Conservation (phyloP, 2,888 invertebrate genomes). For the Yponomeuta evonymella region DNA sequence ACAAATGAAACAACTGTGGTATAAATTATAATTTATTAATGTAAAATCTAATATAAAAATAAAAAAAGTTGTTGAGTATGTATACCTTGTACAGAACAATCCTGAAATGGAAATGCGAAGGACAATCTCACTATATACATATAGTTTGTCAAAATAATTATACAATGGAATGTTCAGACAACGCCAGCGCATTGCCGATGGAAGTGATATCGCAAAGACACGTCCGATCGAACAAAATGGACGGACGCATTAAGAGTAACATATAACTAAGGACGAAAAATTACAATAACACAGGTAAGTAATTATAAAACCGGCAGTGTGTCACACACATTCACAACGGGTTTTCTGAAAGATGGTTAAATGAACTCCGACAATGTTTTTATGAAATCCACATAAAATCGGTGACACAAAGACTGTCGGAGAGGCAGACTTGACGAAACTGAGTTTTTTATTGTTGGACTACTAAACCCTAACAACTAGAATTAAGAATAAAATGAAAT, state of each 20-base stretch:
- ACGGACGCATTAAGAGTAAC: background rate
- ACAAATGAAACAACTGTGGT: constrained; percentile 44
- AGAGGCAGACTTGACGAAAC: too few relatives aligned
- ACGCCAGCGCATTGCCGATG: background rate
- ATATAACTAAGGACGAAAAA: constrained; percentile 13
- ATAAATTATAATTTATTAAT: constrained; percentile 70
- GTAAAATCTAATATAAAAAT: constrained; percentile 61
- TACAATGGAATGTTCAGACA: constrained; percentile 11
- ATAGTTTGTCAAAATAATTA: constrained; percentile 13
- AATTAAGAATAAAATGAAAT: constrained; percentile 6
- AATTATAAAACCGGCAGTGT: background rate
- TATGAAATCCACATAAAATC: too few relatives aligned
- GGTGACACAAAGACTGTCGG: too few relatives aligned
- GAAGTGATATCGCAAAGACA: background rate
- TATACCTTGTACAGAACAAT: constrained; percentile 33
- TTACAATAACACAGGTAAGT: background rate
- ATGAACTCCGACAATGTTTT: too few relatives aligned
- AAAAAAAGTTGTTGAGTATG: constrained; percentile 60
- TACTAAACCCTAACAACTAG: background rate
- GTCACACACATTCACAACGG: too few relatives aligned
- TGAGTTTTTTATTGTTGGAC: too few relatives aligned
- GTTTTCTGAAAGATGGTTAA: too few relatives aligned
- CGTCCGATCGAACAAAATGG: background rate
- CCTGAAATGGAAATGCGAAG: constrained; percentile 13
- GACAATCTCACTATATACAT: constrained; percentile 21